A percentile compares a stretch with the other conserved stretches of the same genome.
phyloP scores from a whole-genome alignment of 2,113 vertebrate species.

The Chloebia gouldiae region DNA sequence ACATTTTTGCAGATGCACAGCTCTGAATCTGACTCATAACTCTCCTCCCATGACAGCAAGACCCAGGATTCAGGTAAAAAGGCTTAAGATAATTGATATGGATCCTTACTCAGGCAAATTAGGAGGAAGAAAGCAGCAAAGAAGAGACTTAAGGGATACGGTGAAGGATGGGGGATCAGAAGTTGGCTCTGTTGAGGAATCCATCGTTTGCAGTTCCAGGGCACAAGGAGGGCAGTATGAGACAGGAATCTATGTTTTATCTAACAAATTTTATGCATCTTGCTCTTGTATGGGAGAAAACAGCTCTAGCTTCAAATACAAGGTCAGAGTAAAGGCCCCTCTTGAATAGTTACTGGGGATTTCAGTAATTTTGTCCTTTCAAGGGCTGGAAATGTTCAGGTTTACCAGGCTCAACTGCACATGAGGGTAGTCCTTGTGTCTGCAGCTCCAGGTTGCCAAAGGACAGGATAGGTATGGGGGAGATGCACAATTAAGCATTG shows the following conservation, averaged over 20 bases:
- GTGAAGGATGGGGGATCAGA: not conserved
- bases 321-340: not conserved
- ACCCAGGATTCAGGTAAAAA: conserved; percentile 23
- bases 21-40: conserved; percentile 38
- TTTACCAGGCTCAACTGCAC: conserved; percentile 57
- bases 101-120: not conserved
- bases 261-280: not conserved
- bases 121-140: not conserved
- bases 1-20: conserved; percentile 42
- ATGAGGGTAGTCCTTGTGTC: not conserved
- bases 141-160: not conserved
- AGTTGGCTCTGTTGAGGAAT: not conserved
- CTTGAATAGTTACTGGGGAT: not conserved
- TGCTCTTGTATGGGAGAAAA: not conserved
- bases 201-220: not conserved
- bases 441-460: conserved; percentile 39
- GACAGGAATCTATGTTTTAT: not conserved
- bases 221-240: not conserved
- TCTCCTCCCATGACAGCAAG: conserved; percentile 1
- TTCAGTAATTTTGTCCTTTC: not conserved
- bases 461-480: not conserved
- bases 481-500: not conserved
- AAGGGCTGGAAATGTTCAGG: conserved; percentile 21
- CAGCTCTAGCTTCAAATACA: not conserved
- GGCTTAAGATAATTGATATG: conserved; percentile 16